Evolutionary conservation across 2,113 vertebrate genomes (phyloP), one percentile per base, ranked within the genome.

Genomic region (Hippocampus abdominalis): DNA sequence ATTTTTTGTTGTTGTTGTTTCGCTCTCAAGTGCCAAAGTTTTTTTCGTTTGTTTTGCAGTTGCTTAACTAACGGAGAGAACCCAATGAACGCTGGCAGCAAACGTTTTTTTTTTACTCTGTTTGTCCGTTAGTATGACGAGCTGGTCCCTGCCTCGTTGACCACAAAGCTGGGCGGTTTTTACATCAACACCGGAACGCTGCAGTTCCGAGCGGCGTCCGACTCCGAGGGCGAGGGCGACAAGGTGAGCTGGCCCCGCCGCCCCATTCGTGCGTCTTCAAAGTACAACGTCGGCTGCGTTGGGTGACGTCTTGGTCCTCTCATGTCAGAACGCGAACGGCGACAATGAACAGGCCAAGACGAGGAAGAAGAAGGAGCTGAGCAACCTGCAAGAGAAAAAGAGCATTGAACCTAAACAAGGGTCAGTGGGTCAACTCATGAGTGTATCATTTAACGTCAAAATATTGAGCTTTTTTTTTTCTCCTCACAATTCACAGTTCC

Each of bases 131-230:
- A 92, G 91, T 92, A 99, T 81, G 96, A 98, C 54, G 96, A 98
- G 91, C 93, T 99, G 89, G 97, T 99, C 81, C 97, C 96, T 53
- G 96, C 96, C 39, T 97, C 96, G 69, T 87, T 98, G 83, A 95
- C 94, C 88, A 98, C 96, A 71, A 99, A 98, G 88, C 95, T 97
- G 16, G 97, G 97, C 76, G 97, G 96, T 7, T 99, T 99, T 92
- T 99, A 99, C 84, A 96, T 99, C 88, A 99, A 99, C 88, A 97
- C 96, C 3, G 97, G 97, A 62, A 98, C 95, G 1, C 86, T 98
- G 84, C 96, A 98, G 87, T 99, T 99, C 89, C 94, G 96, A 64
- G 94, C 95, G 1, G 92, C 96, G 61, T 98, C 96, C 0, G 96
- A 98, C 59, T 95, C 96, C 0, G 97, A 98, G 81, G 94, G 94